Conservation (phyloP, 2,113 vertebrate genomes). For the Balaenoptera acutorostrata region DNA sequence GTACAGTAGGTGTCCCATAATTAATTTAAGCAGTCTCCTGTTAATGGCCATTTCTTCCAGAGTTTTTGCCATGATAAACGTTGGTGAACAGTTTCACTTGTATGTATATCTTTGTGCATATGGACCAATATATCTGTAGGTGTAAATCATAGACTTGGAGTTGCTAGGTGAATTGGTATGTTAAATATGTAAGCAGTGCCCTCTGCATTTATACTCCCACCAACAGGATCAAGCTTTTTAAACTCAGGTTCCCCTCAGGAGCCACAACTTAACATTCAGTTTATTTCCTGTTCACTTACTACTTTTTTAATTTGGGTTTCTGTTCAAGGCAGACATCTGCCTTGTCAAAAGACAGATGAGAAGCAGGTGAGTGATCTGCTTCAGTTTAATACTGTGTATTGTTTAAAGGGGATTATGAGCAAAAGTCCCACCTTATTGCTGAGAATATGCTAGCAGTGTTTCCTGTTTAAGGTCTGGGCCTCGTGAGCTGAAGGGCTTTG, state of each 20-base stretch:
- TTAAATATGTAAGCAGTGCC: neutral
- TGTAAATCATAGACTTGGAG: neutral
- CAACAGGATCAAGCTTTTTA: neutral
- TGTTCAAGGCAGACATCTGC: neutral
- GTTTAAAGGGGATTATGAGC: neutral
- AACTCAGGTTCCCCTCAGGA: neutral
- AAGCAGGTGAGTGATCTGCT: neutral
- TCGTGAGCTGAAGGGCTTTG: neutral
- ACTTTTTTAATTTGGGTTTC: neutral
- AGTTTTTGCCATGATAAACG: neutral
- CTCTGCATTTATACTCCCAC: neutral
- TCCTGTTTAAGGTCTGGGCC: neutral
- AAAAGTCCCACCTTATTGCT: neutral
- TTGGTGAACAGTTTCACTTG: neutral
- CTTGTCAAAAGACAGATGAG: slow-evolving; percentile 34
- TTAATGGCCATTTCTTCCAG: neutral
- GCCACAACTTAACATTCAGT: neutral
- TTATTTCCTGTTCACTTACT: neutral
- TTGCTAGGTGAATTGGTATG: neutral
- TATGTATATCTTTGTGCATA: neutral
- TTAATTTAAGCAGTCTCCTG: neutral
- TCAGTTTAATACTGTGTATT: neutral
- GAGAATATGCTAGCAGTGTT: neutral
- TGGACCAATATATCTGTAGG: neutral
- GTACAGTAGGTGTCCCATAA: neutral